Conservation (phyloP, 2,888 invertebrate genomes). For the Lottia scabra region DNA sequence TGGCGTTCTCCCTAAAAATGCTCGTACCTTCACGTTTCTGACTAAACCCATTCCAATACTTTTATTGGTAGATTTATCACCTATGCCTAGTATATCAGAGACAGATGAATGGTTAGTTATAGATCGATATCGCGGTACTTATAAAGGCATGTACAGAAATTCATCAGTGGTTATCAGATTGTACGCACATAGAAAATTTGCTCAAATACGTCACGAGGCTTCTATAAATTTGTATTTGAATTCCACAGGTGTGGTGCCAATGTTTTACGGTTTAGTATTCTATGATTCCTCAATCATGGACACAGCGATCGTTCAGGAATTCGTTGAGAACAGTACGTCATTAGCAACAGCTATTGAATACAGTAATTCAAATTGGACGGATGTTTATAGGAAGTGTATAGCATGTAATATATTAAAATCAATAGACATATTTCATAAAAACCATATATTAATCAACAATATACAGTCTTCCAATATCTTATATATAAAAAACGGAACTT, state of each 20-base stretch:
- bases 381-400: not conserved
- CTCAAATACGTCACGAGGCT: constrained; percentile 9
- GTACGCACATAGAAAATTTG: not conserved
- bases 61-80: not conserved
- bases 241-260: constrained; percentile 9
- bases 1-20: not conserved
- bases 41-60: not conserved
- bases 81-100: not conserved
- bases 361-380: not conserved
- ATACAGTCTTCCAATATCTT: constrained; percentile 10
- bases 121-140: not conserved
- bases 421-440: constrained; percentile 4
- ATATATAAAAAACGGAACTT: not conserved
- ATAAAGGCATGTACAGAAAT: not conserved
- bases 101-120: not conserved
- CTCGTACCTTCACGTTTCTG: not conserved
- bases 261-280: constrained; percentile 11
- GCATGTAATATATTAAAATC: not conserved
- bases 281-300: not conserved
- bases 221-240: constrained; percentile 2
- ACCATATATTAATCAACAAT: constrained; percentile 14
- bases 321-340: constrained; percentile 6
- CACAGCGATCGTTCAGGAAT: constrained; percentile 13
- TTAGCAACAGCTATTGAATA: not conserved
- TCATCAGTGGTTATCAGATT: not conserved